Conservation (phyloP, 2,797 vertebrate species). For the Hyperoplus immaculatus region DNA sequence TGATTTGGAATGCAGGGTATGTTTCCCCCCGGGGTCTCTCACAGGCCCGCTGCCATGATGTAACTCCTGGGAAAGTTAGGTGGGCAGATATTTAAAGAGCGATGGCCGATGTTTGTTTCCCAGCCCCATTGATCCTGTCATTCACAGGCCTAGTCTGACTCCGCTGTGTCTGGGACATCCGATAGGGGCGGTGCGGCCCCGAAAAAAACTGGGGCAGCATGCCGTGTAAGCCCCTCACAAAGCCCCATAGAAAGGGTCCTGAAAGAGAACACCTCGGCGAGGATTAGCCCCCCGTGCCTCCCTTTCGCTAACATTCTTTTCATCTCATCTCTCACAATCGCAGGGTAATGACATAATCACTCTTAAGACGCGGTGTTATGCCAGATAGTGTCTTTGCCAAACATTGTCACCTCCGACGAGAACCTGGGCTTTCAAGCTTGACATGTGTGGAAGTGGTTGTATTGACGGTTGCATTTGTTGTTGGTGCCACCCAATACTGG, state of each 20-base stretch:
- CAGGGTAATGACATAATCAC: conserved; percentile 87
- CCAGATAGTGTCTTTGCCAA: conserved; percentile 80
- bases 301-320: conserved; percentile 81
- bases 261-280: conserved; percentile 87
- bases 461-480: conserved; percentile 49
- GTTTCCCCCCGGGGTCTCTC: conserved; percentile 40
- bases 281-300: conserved; percentile 80
- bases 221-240: conserved; percentile 87
- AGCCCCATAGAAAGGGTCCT: conserved; percentile 85
- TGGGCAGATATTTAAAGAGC: conserved; percentile 84
- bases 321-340: conserved; percentile 85
- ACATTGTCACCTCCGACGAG: conserved; percentile 75
- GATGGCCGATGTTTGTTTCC: conserved; percentile 77
- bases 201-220: conserved; percentile 82
- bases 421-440: conserved; percentile 61
- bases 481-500: conserved; percentile 37
- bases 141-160: conserved; percentile 84
- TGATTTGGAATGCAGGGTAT: too few species aligned
- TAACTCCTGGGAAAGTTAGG: conserved; percentile 86
- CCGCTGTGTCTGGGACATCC: conserved; percentile 89
- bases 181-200: conserved; percentile 84
- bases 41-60: conserved; percentile 78
- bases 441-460: conserved; percentile 58
- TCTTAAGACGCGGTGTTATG: conserved; percentile 78
- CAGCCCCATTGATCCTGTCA: conserved; percentile 88